These are phyloP conservation scores for Apodemia hepburni DNA, from an alignment of 2,888 invertebrate species.

Conservation along the genomic window DNA sequence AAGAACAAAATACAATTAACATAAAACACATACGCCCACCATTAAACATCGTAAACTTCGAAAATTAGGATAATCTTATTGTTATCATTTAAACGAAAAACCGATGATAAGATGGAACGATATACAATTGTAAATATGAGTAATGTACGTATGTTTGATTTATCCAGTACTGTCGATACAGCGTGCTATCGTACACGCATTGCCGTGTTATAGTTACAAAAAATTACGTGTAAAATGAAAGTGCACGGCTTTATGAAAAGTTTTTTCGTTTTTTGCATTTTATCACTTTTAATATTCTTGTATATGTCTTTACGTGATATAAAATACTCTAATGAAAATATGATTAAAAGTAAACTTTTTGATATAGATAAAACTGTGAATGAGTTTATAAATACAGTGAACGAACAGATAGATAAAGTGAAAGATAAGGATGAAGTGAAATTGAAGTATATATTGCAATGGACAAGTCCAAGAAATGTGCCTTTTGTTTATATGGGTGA, in stretches of 20 bases:
- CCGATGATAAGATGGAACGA: background rate
- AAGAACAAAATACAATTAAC: too few relatives aligned
- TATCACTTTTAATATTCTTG: slow-evolving; percentile 27
- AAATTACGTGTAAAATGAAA: slow-evolving; percentile 26
- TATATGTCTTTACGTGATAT: slow-evolving; percentile 28
- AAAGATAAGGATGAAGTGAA: slow-evolving; percentile 18
- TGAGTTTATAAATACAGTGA: slow-evolving; percentile 2
- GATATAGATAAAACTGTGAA: slow-evolving; percentile 15
- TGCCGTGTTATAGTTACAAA: slow-evolving; percentile 6
- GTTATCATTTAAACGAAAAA: background rate
- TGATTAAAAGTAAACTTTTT: slow-evolving; percentile 11
- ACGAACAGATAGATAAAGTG: slow-evolving; percentile 11
- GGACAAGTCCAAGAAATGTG: slow-evolving; percentile 42
- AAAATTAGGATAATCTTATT: too few relatives aligned
- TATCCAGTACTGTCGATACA: slow-evolving; percentile 8
- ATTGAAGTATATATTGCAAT: slow-evolving; percentile 49
- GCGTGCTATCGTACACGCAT: background rate
- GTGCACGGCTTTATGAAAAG: slow-evolving; percentile 25
- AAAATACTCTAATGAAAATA: slow-evolving; percentile 23
- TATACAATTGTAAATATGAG: slow-evolving; percentile 3
- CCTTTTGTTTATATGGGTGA: slow-evolving; percentile 47
- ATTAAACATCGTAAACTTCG: too few relatives aligned
- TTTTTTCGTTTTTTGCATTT: slow-evolving; percentile 25
- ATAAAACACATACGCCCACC: too few relatives aligned
- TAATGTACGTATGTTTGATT: slow-evolving; percentile 13